Percentiles rank a stretch among this genome's conserved stretches.
Conservation (phyloP, 2,797 vertebrate genomes). For the Pelodytes ibericus region DNA sequence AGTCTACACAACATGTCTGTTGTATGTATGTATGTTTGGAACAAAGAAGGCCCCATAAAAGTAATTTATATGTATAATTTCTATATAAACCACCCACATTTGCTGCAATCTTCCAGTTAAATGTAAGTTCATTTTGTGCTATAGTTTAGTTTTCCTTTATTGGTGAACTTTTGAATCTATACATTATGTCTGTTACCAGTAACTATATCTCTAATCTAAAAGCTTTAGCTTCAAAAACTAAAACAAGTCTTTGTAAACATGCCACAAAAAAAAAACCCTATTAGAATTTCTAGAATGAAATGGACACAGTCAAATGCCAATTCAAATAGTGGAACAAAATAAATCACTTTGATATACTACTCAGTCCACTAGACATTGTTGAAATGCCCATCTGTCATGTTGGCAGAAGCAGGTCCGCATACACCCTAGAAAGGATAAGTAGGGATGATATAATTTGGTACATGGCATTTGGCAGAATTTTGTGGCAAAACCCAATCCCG, state of each 20-base stretch:
- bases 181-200: too few relatives aligned
- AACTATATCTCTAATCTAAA: too few relatives aligned
- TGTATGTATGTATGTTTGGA: too few relatives aligned
- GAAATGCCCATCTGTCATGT: slow-evolving; percentile 23
- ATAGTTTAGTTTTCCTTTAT: too few relatives aligned
- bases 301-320: slow-evolving; percentile 1
- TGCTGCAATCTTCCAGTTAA: too few relatives aligned
- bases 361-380: not conserved
- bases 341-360: slow-evolving; percentile 8
- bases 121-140: too few relatives aligned
- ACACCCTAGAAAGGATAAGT: slow-evolving; percentile 24
- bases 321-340: not conserved
- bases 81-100: too few relatives aligned
- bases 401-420: slow-evolving; percentile 14
- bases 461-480: slow-evolving; percentile 13
- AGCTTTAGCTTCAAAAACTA: too few relatives aligned
- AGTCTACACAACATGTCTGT: too few relatives aligned
- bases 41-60: too few relatives aligned
- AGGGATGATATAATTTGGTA: slow-evolving; percentile 21
- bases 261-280: not conserved
- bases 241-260: not conserved
- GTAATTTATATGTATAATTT: too few relatives aligned
- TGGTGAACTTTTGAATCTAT: too few relatives aligned
- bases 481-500: not conserved
- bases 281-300: slow-evolving; percentile 5